phyloP scores from a whole-genome alignment of 2,113 vertebrate species.

The Larimichthys polyactis region DNA sequence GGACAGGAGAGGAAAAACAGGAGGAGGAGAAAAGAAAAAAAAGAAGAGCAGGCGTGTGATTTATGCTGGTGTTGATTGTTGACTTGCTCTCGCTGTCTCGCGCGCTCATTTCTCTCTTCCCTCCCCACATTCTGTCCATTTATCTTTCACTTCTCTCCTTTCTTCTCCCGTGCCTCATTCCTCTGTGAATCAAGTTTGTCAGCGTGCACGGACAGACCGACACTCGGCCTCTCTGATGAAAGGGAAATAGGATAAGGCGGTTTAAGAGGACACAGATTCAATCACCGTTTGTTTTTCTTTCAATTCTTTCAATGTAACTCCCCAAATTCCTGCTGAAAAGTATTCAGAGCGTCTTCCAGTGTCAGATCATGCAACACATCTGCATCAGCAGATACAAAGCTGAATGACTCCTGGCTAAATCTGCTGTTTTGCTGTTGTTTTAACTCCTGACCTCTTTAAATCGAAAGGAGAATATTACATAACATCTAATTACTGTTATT shows the following conservation, averaged over 20 bases:
- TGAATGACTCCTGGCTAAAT: neutral
- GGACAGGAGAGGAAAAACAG: slow-evolving; percentile 36
- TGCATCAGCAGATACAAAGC: too few species aligned
- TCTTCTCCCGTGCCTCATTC: slow-evolving; percentile 4
- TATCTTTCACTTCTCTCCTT: slow-evolving; percentile 29
- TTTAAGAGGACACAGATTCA: slow-evolving; percentile 28
- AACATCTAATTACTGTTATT: neutral
- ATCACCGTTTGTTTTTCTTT: neutral
- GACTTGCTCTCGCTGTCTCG: slow-evolving; percentile 46
- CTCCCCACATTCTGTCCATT: slow-evolving; percentile 24
- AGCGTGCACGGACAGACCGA: slow-evolving; percentile 5
- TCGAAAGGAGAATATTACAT: neutral
- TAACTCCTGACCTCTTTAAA: neutral
- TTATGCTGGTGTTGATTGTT: slow-evolving; percentile 60
- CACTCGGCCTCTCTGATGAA: neutral
- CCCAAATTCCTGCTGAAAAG: neutral
- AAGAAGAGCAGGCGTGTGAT: slow-evolving; percentile 26
- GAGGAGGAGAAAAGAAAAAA: neutral
- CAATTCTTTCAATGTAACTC: neutral
- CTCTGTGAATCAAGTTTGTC: slow-evolving; percentile 17
- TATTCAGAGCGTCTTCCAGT: neutral
- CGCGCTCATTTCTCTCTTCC: slow-evolving; percentile 36
- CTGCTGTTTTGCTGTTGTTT: neutral
- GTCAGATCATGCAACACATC: neutral
- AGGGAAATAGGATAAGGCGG: neutral